Conservation (phyloP, 2,113 vertebrate genomes). For the Oenanthe melanoleuca region DNA sequence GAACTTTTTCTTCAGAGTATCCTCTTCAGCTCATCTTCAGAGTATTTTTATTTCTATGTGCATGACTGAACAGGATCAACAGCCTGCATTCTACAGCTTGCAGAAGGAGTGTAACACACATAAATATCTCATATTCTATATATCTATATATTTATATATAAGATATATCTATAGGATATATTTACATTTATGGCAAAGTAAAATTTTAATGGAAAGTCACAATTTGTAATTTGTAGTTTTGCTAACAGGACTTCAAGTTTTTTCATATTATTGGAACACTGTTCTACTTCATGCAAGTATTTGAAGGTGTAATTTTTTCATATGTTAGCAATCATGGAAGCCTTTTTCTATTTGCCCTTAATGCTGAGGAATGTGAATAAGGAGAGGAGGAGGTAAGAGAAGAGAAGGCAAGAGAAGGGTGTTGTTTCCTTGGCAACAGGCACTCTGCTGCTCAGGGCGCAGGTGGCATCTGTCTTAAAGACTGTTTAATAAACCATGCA, state of each 20-base stretch:
- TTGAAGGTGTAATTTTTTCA: neutral
- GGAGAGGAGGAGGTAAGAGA: neutral
- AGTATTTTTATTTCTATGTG: neutral
- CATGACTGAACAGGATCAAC: neutral
- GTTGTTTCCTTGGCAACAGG: constrained; percentile 66
- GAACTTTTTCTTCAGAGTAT: neutral
- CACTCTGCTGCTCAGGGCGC: neutral
- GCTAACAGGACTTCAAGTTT: neutral
- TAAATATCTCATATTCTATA: neutral
- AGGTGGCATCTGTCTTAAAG: constrained; percentile 26
- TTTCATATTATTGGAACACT: neutral
- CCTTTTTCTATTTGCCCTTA: neutral
- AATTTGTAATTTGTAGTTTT: neutral
- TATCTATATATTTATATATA: no score
- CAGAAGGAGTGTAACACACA: neutral
- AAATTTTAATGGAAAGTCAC: neutral
- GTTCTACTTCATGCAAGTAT: neutral
- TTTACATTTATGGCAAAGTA: neutral
- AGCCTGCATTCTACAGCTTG: neutral
- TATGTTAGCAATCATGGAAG: neutral
- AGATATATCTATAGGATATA: neutral
- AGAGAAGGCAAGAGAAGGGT: neutral
- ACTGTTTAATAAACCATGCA: neutral
- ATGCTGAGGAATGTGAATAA: neutral
- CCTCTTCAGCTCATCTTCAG: neutral